Evolutionary conservation across 2,113 vertebrate species (phyloP).

Genomic region (Sinocyclocheilus maitianheensis): DNA sequence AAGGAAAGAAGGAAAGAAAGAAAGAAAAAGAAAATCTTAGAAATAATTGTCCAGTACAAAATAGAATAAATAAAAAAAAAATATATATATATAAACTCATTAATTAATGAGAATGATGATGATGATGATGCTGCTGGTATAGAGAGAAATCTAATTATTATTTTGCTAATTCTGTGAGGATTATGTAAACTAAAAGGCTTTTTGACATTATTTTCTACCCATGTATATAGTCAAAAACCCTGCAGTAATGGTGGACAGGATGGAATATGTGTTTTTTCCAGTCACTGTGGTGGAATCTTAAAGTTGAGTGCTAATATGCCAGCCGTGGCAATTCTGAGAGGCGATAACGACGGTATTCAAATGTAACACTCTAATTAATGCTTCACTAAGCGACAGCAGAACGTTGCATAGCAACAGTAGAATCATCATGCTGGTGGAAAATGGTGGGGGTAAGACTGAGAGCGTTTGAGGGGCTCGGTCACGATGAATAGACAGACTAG

Average conservation of each 20-base stretch:
- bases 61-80: too few relatives aligned
- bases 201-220: background rate
- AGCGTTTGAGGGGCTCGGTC: conserved; percentile 8
- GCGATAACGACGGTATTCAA: conserved; percentile 49
- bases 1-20: too few relatives aligned
- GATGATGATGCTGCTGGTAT: too few relatives aligned
- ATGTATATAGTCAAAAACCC: background rate
- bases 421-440: conserved; percentile 41
- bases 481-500: conserved; percentile 40
- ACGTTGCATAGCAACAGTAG: conserved; percentile 59
- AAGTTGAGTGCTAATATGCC: conserved; percentile 40
- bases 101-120: too few relatives aligned
- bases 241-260: background rate
- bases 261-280: background rate
- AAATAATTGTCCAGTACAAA: too few relatives aligned
- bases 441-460: conserved; percentile 23
- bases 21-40: too few relatives aligned
- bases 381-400: conserved; percentile 52
- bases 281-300: conserved; percentile 32
- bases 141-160: too few relatives aligned
- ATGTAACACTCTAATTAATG: conserved; percentile 56
- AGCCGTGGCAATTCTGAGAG: conserved; percentile 26
- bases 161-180: background rate
- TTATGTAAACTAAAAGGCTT: background rate
- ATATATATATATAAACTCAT: too few relatives aligned